Percentiles rank a stretch among this genome's conserved stretches.
phyloP scores from a whole-genome alignment of 2,797 vertebrate genomes.

The Hephaestus fuliginosus region DNA sequence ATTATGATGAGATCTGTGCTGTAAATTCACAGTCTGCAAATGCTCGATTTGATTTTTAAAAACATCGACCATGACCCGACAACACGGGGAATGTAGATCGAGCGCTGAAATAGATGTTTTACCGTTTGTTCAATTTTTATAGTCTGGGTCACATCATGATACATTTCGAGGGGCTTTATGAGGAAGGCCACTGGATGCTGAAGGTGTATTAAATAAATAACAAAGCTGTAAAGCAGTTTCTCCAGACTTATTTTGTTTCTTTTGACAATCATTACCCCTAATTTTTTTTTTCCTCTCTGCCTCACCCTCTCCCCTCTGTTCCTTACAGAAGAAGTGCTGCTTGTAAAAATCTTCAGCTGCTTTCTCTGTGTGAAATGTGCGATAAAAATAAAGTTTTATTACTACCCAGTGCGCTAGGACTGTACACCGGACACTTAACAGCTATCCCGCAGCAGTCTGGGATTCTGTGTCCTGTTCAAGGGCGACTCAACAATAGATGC shows the following conservation, averaged over 20 bases:
- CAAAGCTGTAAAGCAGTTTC: background rate
- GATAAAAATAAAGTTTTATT: slow-evolving; percentile 55
- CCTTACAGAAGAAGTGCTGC: background rate
- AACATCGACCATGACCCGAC: background rate
- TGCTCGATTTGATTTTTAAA: slow-evolving; percentile 6
- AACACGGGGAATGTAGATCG: background rate
- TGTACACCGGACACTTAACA: slow-evolving; percentile 7
- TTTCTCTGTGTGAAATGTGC: slow-evolving; percentile 5
- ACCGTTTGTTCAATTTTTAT: background rate
- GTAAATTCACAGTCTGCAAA: background rate
- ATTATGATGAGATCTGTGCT: background rate
- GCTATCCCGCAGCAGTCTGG: background rate
- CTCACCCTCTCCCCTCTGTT: too few relatives aligned
- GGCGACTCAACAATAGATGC: slow-evolving; percentile 21
- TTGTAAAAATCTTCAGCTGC: slow-evolving; percentile 34
- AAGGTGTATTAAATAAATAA: background rate
- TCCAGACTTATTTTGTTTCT: slow-evolving; percentile 1
- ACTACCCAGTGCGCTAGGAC: background rate
- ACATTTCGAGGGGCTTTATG: background rate
- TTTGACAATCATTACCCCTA: background rate
- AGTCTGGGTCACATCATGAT: slow-evolving; percentile 3
- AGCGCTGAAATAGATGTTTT: background rate
- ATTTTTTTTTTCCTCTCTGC: background rate
- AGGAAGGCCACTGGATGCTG: background rate
- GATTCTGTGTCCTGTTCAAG: slow-evolving; percentile 33